Percentiles rank a stretch among this genome's conserved stretches.
phyloP scores from a whole-genome alignment of 2,888 invertebrate genomes.

The Graphium colonna region DNA sequence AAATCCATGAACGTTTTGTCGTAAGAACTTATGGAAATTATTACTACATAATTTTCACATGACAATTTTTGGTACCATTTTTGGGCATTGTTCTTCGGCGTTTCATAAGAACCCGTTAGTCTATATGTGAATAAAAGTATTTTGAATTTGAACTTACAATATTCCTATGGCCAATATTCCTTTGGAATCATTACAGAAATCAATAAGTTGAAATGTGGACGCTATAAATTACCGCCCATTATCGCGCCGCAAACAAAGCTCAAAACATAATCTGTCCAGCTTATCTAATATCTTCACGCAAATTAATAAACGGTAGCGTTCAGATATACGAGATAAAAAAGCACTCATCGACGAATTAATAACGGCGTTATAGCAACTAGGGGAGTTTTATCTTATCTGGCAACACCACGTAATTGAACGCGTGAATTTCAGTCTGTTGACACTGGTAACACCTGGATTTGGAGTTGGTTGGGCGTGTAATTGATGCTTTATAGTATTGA shows the following conservation, averaged over 20 bases:
- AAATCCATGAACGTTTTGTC: too few species aligned
- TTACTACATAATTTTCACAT: too few species aligned
- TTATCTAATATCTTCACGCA: slow-evolving; percentile 33
- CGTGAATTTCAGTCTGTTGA: slow-evolving; percentile 49
- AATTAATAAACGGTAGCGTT: slow-evolving; percentile 64
- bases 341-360: slow-evolving; percentile 41
- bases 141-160: too few species aligned
- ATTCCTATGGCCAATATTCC: too few species aligned
- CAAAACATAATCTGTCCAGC: slow-evolving; percentile 26
- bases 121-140: too few species aligned
- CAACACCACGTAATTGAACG: slow-evolving; percentile 58
- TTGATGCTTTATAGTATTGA: not conserved
- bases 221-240: not conserved
- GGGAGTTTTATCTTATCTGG: slow-evolving; percentile 62
- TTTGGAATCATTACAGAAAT: too few species aligned
- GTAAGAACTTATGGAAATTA: too few species aligned
- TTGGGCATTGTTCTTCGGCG: too few species aligned
- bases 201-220: too few species aligned
- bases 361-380: slow-evolving; percentile 37
- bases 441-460: slow-evolving; percentile 28
- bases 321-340: slow-evolving; percentile 21
- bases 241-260: slow-evolving; percentile 3
- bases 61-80: too few species aligned
- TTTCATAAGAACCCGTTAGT: too few species aligned
- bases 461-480: not conserved